phyloP scores from a whole-genome alignment of 2,888 invertebrate genomes.

The Plebejus anna region DNA sequence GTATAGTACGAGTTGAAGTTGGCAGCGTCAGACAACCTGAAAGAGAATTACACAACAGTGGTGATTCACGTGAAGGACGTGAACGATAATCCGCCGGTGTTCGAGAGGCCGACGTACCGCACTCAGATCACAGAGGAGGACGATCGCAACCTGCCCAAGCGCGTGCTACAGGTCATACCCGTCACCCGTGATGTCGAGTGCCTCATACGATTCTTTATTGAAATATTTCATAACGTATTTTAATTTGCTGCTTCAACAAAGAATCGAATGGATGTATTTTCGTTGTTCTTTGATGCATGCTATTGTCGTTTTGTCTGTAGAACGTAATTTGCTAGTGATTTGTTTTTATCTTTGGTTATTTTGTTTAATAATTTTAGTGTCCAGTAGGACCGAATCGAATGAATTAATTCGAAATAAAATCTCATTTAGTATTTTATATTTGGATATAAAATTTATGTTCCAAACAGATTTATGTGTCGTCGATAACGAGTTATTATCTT shows the following conservation, averaged over 20 bases:
- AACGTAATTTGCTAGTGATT: slow-evolving; percentile 46
- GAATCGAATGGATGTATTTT: slow-evolving; percentile 52
- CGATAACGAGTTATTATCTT: slow-evolving; percentile 26
- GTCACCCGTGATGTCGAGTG: slow-evolving; percentile 78
- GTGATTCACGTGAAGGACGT: slow-evolving; percentile 98
- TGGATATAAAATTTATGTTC: slow-evolving; percentile 22
- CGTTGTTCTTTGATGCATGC: slow-evolving; percentile 61
- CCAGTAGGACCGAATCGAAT: neutral
- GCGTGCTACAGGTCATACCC: slow-evolving; percentile 89
- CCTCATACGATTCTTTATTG: slow-evolving; percentile 47
- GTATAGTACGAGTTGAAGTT: slow-evolving; percentile 94
- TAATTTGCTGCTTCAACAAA: slow-evolving; percentile 46
- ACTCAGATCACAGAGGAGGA: slow-evolving; percentile 98
- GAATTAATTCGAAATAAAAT: neutral
- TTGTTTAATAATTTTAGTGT: slow-evolving; percentile 22
- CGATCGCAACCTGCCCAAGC: slow-evolving; percentile 95
- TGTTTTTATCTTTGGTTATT: slow-evolving; percentile 40
- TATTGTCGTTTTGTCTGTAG: slow-evolving; percentile 61
- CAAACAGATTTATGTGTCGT: slow-evolving; percentile 14
- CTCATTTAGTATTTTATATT: slow-evolving; percentile 22
- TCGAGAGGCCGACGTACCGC: slow-evolving; percentile 95
- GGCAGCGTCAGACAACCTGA: slow-evolving; percentile 97
- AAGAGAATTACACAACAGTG: slow-evolving; percentile 97
- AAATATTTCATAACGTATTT: slow-evolving; percentile 40
- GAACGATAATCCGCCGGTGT: slow-evolving; percentile 98